Evolutionary conservation across 2,113 vertebrate genomes (phyloP).

Genomic region (Orycteropus afer): DNA sequence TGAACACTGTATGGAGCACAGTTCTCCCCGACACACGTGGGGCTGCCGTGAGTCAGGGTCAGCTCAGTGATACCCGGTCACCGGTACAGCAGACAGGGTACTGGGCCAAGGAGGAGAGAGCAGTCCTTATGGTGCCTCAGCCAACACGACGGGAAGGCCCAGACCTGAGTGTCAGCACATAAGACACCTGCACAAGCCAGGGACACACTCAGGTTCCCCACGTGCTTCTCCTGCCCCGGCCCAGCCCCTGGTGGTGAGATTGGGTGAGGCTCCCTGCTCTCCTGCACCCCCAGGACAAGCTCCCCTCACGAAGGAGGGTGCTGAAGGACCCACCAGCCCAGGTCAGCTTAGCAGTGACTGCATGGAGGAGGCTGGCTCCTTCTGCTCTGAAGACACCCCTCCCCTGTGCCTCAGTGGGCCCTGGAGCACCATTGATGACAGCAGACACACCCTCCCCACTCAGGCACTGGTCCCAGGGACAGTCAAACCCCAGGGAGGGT

Average conservation of each 20-base stretch:
- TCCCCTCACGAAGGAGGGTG: not conserved
- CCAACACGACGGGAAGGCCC: not conserved
- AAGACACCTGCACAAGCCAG: too few species aligned
- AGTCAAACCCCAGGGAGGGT: not conserved
- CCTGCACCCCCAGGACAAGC: not conserved
- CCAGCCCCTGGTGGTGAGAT: not conserved
- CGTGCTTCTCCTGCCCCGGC: accelerated
- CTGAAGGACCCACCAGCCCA: not conserved
- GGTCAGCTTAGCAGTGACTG: not conserved
- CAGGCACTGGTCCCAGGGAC: not conserved
- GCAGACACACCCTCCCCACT: not conserved
- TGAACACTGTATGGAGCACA: not conserved
- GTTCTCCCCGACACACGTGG: not conserved
- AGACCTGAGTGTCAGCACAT: accelerated
- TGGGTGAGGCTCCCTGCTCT: too few species aligned
- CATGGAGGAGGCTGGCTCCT: not conserved
- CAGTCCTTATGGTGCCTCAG: not conserved
- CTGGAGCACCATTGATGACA: not conserved
- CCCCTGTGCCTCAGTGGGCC: accelerated
- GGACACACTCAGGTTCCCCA: not conserved
- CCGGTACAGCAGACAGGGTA: not conserved
- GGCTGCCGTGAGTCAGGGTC: too few species aligned
- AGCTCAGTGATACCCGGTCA: not conserved
- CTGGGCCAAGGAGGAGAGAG: not conserved
- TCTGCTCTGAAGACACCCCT: not conserved